Evolutionary conservation across 2,888 invertebrate species (phyloP).

Genomic region (Drosophila mimetica): DNA sequence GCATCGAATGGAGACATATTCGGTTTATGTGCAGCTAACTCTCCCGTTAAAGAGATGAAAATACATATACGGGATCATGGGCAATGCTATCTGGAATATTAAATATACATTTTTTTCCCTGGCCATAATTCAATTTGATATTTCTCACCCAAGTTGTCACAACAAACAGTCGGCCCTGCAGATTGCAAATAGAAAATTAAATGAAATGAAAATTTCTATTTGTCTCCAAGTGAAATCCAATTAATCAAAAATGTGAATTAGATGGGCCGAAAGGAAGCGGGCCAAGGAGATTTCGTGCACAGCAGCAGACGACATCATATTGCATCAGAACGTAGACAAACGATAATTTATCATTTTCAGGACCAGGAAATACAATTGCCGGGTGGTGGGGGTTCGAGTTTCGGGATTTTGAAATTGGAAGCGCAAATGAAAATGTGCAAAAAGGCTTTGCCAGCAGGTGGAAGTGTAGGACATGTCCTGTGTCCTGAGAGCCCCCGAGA

Average conservation of each 20-base stretch:
- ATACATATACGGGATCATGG: too few species aligned
- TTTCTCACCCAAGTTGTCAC: slow-evolving; percentile 55
- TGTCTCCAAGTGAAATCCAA: slow-evolving; percentile 68
- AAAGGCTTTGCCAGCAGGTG: slow-evolving; percentile 50
- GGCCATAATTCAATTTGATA: slow-evolving; percentile 65
- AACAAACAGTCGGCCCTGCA: slow-evolving; percentile 60
- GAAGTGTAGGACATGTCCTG: slow-evolving; percentile 22
- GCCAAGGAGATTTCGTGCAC: slow-evolving; percentile 20
- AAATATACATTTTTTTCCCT: slow-evolving; percentile 46
- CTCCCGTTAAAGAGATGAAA: too few species aligned
- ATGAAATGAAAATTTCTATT: slow-evolving; percentile 68
- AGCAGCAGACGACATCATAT: slow-evolving; percentile 66
- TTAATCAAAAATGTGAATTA: slow-evolving; percentile 68
- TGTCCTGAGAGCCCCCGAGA: slow-evolving; percentile 11
- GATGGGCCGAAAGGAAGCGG: slow-evolving; percentile 10
- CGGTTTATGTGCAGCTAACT: slow-evolving; percentile 17
- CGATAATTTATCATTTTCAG: slow-evolving; percentile 73
- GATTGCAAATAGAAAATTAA: slow-evolving; percentile 16
- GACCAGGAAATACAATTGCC: slow-evolving; percentile 49
- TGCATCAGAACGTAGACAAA: slow-evolving; percentile 69
- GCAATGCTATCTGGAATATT: slow-evolving; percentile 15
- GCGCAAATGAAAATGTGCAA: slow-evolving; percentile 45
- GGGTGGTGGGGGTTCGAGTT: background rate
- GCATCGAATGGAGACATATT: slow-evolving; percentile 30
- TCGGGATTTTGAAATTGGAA: slow-evolving; percentile 48